Evolutionary conservation across 1,140 invertebrate species (phyloP).

Genomic region (Drosophila pseudoananassae): DNA sequence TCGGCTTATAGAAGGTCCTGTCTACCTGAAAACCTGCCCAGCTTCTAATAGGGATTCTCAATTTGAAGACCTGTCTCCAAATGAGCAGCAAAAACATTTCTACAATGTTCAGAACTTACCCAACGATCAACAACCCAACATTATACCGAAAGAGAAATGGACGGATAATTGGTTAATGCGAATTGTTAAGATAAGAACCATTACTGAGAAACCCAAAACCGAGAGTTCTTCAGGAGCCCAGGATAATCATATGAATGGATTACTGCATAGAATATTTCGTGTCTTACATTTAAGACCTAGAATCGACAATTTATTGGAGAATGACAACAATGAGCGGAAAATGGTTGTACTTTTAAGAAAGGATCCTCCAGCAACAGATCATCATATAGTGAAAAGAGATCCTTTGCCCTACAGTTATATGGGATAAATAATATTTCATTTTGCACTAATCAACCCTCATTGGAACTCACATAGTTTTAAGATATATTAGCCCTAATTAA

Average conservation of each 20-base stretch:
- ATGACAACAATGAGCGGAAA: slow-evolving; percentile 3
- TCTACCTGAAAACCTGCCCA: slow-evolving; percentile 24
- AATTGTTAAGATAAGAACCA: slow-evolving; percentile 36
- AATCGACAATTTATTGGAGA: not conserved
- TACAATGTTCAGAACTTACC: slow-evolving; percentile 23
- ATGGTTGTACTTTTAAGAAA: slow-evolving; percentile 7
- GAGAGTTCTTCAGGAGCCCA: not conserved
- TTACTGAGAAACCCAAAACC: not conserved
- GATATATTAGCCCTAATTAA: slow-evolving; percentile 61
- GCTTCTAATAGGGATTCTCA: not conserved
- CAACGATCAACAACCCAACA: not conserved
- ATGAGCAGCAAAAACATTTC: slow-evolving; percentile 17
- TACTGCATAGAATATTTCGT: not conserved
- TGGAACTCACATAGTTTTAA: slow-evolving; percentile 26
- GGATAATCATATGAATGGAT: slow-evolving; percentile 4
- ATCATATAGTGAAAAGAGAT: slow-evolving; percentile 10
- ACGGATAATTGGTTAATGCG: slow-evolving; percentile 38
- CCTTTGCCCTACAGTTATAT: not conserved
- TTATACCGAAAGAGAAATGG: not conserved
- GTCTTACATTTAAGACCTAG: not conserved
- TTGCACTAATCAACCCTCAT: slow-evolving; percentile 6
- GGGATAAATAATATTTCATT: slow-evolving; percentile 2
- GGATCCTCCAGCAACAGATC: not conserved
- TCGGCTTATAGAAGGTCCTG: slow-evolving; percentile 14
- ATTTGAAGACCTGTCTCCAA: not conserved